Percentiles rank a stretch among this genome's conserved stretches.
Evolutionary conservation across 2,797 vertebrate species (phyloP).

Genomic region (Podarcis siculus): DNA sequence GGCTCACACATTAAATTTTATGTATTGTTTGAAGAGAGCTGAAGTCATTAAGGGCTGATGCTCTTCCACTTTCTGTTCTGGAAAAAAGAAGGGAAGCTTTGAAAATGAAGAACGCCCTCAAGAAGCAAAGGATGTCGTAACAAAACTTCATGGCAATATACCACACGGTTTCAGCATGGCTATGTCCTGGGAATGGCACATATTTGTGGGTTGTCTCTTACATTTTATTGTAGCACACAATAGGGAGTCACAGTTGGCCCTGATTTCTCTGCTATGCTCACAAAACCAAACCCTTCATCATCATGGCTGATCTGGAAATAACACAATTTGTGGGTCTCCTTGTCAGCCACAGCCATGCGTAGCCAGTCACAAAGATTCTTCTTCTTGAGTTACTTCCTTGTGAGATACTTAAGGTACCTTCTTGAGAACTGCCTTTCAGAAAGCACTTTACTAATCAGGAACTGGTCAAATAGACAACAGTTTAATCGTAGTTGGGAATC

Average conservation of each 20-base stretch:
- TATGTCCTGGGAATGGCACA: not conserved
- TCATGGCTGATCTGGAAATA: conserved; percentile 99
- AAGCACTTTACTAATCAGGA: not conserved
- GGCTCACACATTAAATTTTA: conserved; percentile 46
- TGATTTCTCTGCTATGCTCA: not conserved
- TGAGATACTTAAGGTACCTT: conserved; percentile 97
- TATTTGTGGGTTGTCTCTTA: not conserved
- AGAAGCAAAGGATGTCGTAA: not conserved
- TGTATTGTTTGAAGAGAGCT: conserved; percentile 50
- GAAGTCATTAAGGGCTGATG: conserved; percentile 22
- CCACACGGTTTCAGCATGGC: not conserved
- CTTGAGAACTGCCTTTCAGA: no score
- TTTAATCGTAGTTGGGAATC: not conserved
- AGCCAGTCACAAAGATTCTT: conserved; percentile 98
- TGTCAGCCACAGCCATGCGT: conserved; percentile 92
- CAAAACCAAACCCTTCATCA: conserved; percentile 86
- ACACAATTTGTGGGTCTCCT: conserved; percentile 93
- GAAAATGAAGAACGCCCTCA: not conserved
- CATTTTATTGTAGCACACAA: not conserved
- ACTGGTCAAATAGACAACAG: not conserved
- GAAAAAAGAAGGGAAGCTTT: conserved; percentile 38
- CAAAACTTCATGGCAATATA: conserved; percentile 16
- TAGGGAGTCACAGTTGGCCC: not conserved
- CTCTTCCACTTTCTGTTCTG: conserved; percentile 21
- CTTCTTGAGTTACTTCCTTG: conserved; percentile 99